Evolutionary conservation across 1,140 invertebrate species (phyloP).

Genomic region (Agrilus planipennis): DNA sequence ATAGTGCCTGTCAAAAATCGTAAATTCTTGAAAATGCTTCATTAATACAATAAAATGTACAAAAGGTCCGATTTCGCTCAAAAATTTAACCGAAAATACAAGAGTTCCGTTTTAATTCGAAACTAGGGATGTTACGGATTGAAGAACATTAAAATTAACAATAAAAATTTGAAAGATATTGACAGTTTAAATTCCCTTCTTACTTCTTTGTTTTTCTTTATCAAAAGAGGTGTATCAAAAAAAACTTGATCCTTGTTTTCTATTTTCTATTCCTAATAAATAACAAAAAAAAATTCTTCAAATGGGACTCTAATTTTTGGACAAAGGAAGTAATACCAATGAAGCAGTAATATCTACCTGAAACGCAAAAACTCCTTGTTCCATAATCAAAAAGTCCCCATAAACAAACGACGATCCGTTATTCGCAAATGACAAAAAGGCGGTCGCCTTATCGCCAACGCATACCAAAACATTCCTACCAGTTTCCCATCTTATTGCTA

Average conservation of each 20-base stretch:
- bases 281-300: too few species aligned
- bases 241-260: too few species aligned
- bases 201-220: too few species aligned
- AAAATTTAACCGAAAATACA: too few species aligned
- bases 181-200: not conserved
- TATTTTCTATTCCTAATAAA: too few species aligned
- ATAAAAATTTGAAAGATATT: not conserved
- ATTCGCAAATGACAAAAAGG: constrained; percentile 68
- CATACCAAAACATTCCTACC: constrained; percentile 71
- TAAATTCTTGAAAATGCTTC: not conserved
- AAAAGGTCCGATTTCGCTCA: too few species aligned
- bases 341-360: constrained; percentile 43
- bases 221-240: too few species aligned
- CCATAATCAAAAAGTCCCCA: constrained; percentile 51
- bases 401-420: constrained; percentile 78
- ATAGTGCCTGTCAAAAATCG: constrained; percentile 48
- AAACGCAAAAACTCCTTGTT: constrained; percentile 63
- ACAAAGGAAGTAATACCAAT: not conserved
- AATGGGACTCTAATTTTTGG: not conserved
- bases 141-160: too few species aligned
- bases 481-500: constrained; percentile 73
- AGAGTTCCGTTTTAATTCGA: too few species aligned
- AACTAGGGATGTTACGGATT: too few species aligned
- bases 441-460: constrained; percentile 63
- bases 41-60: too few species aligned